phyloP scores from a whole-genome alignment of 2,797 vertebrate genomes.

The Parauchenoglanis ngamensis region DNA sequence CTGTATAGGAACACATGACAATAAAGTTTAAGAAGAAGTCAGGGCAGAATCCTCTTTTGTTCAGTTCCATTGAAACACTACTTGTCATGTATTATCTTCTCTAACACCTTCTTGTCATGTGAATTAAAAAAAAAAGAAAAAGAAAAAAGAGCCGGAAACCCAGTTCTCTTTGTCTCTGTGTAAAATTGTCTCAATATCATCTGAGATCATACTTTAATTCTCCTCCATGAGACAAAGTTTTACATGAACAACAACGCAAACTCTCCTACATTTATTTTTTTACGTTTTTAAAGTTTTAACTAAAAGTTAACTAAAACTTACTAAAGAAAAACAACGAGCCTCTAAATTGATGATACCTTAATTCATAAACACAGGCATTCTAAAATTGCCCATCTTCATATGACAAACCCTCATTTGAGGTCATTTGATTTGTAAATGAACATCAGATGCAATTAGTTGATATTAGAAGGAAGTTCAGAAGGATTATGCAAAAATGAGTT shows the following conservation, averaged over 20 bases:
- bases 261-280: not conserved
- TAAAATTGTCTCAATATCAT: not conserved
- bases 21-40: not conserved
- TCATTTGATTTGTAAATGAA: not conserved
- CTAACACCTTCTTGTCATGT: not conserved
- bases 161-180: constrained; percentile 2
- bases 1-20: constrained; percentile 4
- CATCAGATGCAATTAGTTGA: not conserved
- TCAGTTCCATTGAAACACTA: not conserved
- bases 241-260: not conserved
- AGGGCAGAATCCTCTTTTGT: constrained; percentile 9
- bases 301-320: no score
- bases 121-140: not conserved
- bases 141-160: constrained; percentile 3
- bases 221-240: not conserved
- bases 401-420: not conserved
- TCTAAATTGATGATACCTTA: not conserved
- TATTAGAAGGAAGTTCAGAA: not conserved
- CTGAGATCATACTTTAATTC: not conserved
- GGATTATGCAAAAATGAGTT: not conserved
- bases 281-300: not conserved
- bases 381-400: not conserved
- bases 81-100: constrained; percentile 13
- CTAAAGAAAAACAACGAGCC: not conserved
- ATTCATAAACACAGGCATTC: not conserved